Conservation (phyloP, 2,888 invertebrate species). For the Drosophila fulvimacula region DNA sequence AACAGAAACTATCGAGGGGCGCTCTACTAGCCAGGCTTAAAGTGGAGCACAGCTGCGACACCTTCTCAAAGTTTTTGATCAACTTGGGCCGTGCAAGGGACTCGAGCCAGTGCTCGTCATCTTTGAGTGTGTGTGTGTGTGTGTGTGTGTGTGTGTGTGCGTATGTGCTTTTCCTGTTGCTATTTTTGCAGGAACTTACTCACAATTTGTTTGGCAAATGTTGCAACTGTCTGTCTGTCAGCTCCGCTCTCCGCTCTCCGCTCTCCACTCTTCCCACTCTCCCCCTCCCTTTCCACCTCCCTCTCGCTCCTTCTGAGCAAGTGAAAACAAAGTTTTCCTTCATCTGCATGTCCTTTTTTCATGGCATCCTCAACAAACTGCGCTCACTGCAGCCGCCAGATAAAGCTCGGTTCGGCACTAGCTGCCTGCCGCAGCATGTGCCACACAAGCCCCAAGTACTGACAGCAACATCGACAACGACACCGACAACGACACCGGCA, state of each 20-base stretch:
- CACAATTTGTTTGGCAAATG: conserved; percentile 78
- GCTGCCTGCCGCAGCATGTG: conserved; percentile 59
- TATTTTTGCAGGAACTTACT: conserved; percentile 68
- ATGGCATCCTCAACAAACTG: conserved; percentile 16
- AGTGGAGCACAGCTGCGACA: conserved; percentile 5
- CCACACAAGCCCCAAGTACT: conserved; percentile 25
- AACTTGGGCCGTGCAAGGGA: conserved; percentile 45
- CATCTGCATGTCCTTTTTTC: conserved; percentile 45
- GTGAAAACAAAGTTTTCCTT: conserved; percentile 60
- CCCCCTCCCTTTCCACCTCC: neutral
- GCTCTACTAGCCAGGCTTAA: neutral
- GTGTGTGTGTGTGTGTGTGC: neutral
- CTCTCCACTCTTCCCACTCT: neutral
- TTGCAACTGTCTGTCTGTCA: conserved; percentile 35
- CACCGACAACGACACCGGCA: conserved; percentile 26
- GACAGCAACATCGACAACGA: conserved; percentile 21
- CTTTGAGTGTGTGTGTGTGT: neutral
- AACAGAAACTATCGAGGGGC: no score
- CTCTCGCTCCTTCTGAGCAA: neutral
- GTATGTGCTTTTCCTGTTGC: conserved; percentile 56
- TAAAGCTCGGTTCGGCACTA: conserved; percentile 49
- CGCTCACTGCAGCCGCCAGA: conserved; percentile 53
- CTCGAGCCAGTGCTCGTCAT: neutral
- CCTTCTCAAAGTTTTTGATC: conserved; percentile 66
- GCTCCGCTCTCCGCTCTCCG: neutral